A percentile compares a stretch with the other conserved stretches of the same genome.
Conservation (phyloP, 2,888 invertebrate species). For the Leistus spinibarbis region DNA sequence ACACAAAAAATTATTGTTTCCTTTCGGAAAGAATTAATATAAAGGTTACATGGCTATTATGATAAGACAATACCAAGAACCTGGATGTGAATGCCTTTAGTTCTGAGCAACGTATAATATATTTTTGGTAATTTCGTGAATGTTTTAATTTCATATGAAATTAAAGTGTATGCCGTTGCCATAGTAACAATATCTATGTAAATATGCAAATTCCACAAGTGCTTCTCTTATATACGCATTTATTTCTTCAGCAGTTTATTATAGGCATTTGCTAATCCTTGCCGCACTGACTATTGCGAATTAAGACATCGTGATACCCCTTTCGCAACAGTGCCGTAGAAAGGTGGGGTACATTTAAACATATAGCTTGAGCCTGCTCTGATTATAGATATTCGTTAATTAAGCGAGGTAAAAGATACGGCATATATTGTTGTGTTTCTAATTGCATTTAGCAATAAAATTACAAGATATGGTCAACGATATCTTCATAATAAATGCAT, state of each 20-base stretch:
- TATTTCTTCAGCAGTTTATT: slow-evolving; percentile 19
- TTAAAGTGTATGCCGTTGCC: not conserved
- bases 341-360: not conserved
- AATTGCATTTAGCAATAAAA: too few species aligned
- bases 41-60: too few species aligned
- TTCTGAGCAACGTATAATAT: not conserved
- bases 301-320: slow-evolving; percentile 21
- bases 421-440: too few species aligned
- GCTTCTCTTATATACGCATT: not conserved
- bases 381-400: slow-evolving; percentile 37
- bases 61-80: too few species aligned
- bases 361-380: not conserved
- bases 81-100: not conserved
- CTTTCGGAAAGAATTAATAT: too few species aligned
- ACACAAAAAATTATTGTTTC: too few species aligned
- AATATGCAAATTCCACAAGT: not conserved
- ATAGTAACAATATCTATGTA: not conserved
- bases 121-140: not conserved
- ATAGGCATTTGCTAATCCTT: slow-evolving; percentile 32
- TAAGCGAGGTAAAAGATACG: too few species aligned
- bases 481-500: not conserved
- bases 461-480: not conserved
- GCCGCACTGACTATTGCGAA: slow-evolving; percentile 26
- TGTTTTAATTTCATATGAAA: not conserved
- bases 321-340: not conserved